Evolutionary conservation across 1,140 invertebrate species (phyloP), one percentile per base, ranked within the genome.

Genomic region (Drosophila sulfurigaster): DNA sequence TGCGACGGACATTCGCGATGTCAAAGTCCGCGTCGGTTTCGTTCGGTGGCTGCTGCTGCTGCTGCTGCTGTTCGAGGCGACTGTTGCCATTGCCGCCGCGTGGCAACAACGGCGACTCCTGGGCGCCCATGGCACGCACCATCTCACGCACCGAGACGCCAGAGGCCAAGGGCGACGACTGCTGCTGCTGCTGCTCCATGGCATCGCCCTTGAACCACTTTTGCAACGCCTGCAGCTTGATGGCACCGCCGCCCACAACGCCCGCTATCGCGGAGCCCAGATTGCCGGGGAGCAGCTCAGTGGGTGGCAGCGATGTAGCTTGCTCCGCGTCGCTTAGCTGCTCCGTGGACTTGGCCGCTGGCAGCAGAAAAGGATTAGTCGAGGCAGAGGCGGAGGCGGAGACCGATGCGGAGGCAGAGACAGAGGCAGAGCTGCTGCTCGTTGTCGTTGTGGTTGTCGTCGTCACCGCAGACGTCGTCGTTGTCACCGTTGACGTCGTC

Each of bases 101-200:
- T 94, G 95, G 92, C 94, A 32, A 11, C 30, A 10, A 41, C 43
- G n/a, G 96, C 96, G 45, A 95, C 95, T 89, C 78, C 65, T 91
- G 87, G 0, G 79, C 88, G 15, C 96, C 96, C 91, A 97, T 95
- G 1, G 95, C 96, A 86, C 96, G 96, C 2, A 97, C 96, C 45
- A 97, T 87, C 66, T 97, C 96, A 65, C 96, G 96, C 1, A 97
- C 96, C 1, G 96, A 96, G 3, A 97, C 96, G 1, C 96, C 95
- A 11, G 95, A 73, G 0, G 66, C 72, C 2, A 67, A 64, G n/a
- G 52, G 13, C 20, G 57, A 45, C 35, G 7, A 45, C 7, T 49
- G 10, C 4, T 7, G 30, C 4, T 41, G 69, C 1, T 46, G 72
- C 16, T 43, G 68, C 13, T 48, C 87, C 82, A 94, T 93, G 20